Conservation (phyloP, 1,140 invertebrate species). For the Drosophila yakuba region DNA sequence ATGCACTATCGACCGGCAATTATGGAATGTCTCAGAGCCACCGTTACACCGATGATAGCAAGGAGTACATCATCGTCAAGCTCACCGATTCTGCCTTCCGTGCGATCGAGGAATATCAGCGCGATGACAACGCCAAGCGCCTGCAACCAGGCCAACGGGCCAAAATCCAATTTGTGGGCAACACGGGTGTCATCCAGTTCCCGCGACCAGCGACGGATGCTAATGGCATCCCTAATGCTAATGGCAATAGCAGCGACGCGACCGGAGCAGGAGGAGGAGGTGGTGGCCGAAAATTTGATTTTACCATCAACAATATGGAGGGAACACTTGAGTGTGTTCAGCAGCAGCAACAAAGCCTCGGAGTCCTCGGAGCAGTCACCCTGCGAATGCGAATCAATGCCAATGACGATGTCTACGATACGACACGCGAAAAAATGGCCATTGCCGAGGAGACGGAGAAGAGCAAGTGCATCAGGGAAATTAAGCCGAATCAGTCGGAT, state of each 20-base stretch:
- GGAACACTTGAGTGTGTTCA: conserved; percentile 95
- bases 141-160: conserved; percentile 87
- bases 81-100: conserved; percentile 96
- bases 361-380: conserved; percentile 92
- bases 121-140: conserved; percentile 87
- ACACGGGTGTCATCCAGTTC: conserved; percentile 83
- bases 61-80: conserved; percentile 96
- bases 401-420: conserved; percentile 97
- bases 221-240: conserved; percentile 51
- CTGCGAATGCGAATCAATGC: conserved; percentile 95
- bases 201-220: conserved; percentile 53
- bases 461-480: conserved; percentile 96
- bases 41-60: conserved; percentile 91
- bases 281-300: conserved; percentile 77
- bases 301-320: conserved; percentile 80
- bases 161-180: conserved; percentile 77
- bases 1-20: conserved; percentile 92
- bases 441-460: conserved; percentile 95
- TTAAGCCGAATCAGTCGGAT: conserved; percentile 94
- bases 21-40: conserved; percentile 96
- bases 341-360: conserved; percentile 89
- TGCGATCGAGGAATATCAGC: conserved; percentile 95
- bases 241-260: conserved; percentile 35
- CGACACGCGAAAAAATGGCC: conserved; percentile 94
- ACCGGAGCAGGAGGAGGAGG: conserved; percentile 31